These are phyloP conservation scores for Turritopsis rubra DNA, from an alignment of 30 jellyfish, hydroid and myxozoan species.

Conservation along the genomic window DNA sequence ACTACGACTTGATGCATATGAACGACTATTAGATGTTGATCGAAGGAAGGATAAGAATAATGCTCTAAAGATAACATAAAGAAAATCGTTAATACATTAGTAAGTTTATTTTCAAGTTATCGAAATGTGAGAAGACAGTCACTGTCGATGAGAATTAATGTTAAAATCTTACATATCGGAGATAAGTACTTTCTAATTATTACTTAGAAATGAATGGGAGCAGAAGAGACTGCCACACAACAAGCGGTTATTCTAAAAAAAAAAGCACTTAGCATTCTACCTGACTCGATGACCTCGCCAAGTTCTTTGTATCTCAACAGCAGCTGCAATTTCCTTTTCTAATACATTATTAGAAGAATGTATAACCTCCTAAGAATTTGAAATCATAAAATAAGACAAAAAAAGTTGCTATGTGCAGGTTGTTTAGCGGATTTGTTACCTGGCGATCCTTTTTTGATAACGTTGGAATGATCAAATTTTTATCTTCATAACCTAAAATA, in stretches of 20 bases:
- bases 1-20: background rate
- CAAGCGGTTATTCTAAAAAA: background rate
- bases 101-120: too few species aligned
- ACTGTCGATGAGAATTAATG: too few species aligned
- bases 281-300: conserved; percentile 24
- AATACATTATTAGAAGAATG: background rate
- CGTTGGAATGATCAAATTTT: background rate
- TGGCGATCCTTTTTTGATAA: background rate
- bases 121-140: too few species aligned
- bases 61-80: background rate
- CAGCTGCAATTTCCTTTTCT: conserved; percentile 14
- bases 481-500: background rate
- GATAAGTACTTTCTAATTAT: too few species aligned
- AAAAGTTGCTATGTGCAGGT: background rate
- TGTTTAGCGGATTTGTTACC: background rate
- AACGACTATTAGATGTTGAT: background rate
- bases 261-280: too few species aligned
- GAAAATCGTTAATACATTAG: too few species aligned
- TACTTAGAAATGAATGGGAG: too few species aligned
- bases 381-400: background rate
- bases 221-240: too few species aligned
- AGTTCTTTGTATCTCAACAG: background rate
- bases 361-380: conserved; percentile 7
- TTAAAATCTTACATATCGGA: too few species aligned
- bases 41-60: background rate